These are phyloP conservation scores for Eulacestoma nigropectus DNA, from an alignment of 2,113 vertebrate genomes.

Conservation along the genomic window DNA sequence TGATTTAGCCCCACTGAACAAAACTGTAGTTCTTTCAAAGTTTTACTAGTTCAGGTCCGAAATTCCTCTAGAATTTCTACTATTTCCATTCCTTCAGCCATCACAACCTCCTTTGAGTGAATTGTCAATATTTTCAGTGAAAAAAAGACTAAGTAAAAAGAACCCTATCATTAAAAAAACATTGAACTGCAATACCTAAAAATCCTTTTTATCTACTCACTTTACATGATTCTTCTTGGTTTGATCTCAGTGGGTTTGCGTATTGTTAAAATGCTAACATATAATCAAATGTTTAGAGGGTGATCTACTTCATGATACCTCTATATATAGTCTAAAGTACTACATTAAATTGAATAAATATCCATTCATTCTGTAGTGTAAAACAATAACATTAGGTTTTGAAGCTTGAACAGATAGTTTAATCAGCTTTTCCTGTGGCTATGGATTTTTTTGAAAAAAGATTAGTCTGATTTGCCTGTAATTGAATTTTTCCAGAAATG, in stretches of 20 bases:
- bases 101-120: neutral
- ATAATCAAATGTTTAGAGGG: neutral
- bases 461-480: neutral
- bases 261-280: neutral
- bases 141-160: neutral
- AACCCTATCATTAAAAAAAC: fast-evolving
- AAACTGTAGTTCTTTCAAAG: neutral
- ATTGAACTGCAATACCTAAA: neutral
- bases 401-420: neutral
- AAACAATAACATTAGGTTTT: neutral
- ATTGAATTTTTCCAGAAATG: neutral
- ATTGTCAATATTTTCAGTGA: neutral
- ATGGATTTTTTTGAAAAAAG: neutral
- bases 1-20: neutral
- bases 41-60: neutral
- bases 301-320: neutral
- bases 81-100: neutral
- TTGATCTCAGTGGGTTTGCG: neutral
- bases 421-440: neutral
- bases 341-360: neutral
- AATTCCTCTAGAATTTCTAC: neutral
- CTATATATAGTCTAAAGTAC: neutral
- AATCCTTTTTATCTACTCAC: neutral
- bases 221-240: neutral
- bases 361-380: neutral